Evolutionary conservation across 2,113 vertebrate species (phyloP).

Genomic region (Chitala chitala): DNA sequence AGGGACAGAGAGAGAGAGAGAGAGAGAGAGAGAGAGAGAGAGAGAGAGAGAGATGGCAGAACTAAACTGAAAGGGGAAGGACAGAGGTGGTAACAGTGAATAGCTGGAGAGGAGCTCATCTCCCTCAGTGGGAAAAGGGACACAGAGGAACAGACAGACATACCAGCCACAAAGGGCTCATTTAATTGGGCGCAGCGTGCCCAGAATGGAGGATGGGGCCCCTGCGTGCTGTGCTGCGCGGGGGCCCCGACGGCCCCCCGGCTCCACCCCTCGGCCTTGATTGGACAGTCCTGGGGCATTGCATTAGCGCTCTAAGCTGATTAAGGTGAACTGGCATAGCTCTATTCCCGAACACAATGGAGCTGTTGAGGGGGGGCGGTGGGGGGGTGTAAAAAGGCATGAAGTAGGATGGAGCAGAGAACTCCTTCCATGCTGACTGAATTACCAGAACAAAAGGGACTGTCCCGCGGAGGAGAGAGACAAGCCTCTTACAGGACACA

Average conservation of each 20-base stretch:
- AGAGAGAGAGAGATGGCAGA: constrained; percentile 2
- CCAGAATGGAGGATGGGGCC: neutral
- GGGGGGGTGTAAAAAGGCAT: constrained; percentile 45
- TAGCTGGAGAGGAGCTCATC: constrained; percentile 40
- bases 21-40: neutral
- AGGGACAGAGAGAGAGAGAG: constrained; percentile 21
- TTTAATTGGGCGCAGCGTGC: neutral
- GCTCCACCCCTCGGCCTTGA: constrained; percentile 57
- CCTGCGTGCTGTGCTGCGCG: constrained; percentile 49
- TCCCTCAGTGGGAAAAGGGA: constrained; percentile 34
- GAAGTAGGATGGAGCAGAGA: constrained; percentile 66
- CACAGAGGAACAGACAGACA: constrained; percentile 32
- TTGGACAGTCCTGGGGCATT: constrained; percentile 49
- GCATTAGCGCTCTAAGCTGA: constrained; percentile 82
- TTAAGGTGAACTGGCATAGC: constrained; percentile 75
- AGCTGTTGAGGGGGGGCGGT: constrained; percentile 72
- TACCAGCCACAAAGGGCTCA: constrained; percentile 16
- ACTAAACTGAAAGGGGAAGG: constrained; percentile 16
- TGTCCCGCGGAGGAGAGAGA: constrained; percentile 69
- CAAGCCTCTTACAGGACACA: constrained; percentile 75
- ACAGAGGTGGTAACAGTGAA: constrained; percentile 2
- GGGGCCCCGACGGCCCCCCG: constrained; percentile 67
- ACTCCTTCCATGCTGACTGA: constrained; percentile 82
- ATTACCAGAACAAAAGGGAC: constrained; percentile 79
- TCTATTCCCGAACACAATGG: constrained; percentile 85